A percentile compares a stretch with the other conserved stretches of the same genome.
These are phyloP conservation scores for Ecliptopera silaceata DNA, from an alignment of 2,888 invertebrate genomes.

Conservation along the genomic window DNA sequence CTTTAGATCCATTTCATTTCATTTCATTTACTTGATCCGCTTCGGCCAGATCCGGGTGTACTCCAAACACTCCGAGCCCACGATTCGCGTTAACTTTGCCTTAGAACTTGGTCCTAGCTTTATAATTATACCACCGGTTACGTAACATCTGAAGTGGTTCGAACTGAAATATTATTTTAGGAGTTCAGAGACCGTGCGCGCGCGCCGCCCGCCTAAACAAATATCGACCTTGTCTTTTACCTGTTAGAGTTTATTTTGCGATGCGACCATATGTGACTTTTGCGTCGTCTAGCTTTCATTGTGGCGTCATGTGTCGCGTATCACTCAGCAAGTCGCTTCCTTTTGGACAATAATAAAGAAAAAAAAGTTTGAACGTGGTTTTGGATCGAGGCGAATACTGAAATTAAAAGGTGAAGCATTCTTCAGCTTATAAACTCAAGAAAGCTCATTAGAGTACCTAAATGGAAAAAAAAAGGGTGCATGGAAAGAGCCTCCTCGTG, in stretches of 20 bases:
- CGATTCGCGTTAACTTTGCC: slow-evolving; percentile 58
- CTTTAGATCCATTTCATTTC: too few species aligned
- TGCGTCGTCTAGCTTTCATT: slow-evolving; percentile 55
- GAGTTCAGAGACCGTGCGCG: slow-evolving; percentile 73
- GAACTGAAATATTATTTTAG: slow-evolving; percentile 81
- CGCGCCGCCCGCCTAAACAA: slow-evolving; percentile 42
- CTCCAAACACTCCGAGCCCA: slow-evolving; percentile 28
- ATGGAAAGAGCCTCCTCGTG: too few species aligned
- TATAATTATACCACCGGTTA: slow-evolving; percentile 77
- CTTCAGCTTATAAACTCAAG: slow-evolving; percentile 19
- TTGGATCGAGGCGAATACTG: slow-evolving; percentile 47
- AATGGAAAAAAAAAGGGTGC: too few species aligned
- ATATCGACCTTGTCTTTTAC: slow-evolving; percentile 54
- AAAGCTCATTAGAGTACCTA: neutral
- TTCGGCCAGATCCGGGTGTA: slow-evolving; percentile 4
- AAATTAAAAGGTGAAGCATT: slow-evolving; percentile 54
- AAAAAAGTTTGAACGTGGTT: slow-evolving; percentile 47
- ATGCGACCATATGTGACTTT: slow-evolving; percentile 39
- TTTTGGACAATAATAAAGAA: slow-evolving; percentile 76
- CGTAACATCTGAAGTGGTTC: slow-evolving; percentile 75
- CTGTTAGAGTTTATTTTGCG: slow-evolving; percentile 62
- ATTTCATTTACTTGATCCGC: neutral
- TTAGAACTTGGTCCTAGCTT: slow-evolving; percentile 68
- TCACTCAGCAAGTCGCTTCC: slow-evolving; percentile 78
- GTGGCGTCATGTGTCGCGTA: slow-evolving; percentile 77